Evolutionary conservation across 2,797 vertebrate species (phyloP), one percentile per base, ranked within the genome.

Genomic region (Eulemur mongoz): DNA sequence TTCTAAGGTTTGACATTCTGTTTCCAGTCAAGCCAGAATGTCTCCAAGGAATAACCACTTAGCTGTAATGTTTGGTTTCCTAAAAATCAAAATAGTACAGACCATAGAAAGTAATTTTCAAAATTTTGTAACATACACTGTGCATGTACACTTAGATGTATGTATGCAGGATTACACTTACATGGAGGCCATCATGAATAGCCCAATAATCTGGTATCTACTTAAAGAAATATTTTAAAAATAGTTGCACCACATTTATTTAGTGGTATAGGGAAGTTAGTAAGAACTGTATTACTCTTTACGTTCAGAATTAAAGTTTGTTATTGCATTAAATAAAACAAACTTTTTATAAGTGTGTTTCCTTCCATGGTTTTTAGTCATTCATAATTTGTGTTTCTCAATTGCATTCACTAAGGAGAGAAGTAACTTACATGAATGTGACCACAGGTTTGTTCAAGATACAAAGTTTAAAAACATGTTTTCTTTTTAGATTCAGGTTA

Each of bases 231-330:
- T 85, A 73, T 63, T 89, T 5, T 84, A 65, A 73, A 94, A 89
- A 38, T 43, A 82, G 22, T 43, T 57, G 15, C 50, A 32, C 22
- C 5, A 35, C 11, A 63, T 85, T 8, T 61, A 57, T 63, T 59
- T 82, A 83, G 52, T 67, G 63, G 12, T 17, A 76, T 38, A 45
- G 52, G 7, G 27, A 1, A 76, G 5, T 48, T 80, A 80, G 18
- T 90, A 69, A 92, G 52, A 91, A 72, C 25, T 75, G 2, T 65
- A 82, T 95, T 93, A 27, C 63, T 89, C 10, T 94, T 91, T 89
- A 87, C 3, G 23, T 57, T 57, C 15, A 73, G 27, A 91, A 84
- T 80, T 91, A 75, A 12, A 72, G 61, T 20, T 87, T 86, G 7
- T 90, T 82, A 80, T 8, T 67, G 9, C 15, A 35, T 72, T 72